Percentiles rank a stretch among this genome's conserved stretches.
Conservation (phyloP, 2,113 vertebrate genomes). For the Vidua chalybeata region DNA sequence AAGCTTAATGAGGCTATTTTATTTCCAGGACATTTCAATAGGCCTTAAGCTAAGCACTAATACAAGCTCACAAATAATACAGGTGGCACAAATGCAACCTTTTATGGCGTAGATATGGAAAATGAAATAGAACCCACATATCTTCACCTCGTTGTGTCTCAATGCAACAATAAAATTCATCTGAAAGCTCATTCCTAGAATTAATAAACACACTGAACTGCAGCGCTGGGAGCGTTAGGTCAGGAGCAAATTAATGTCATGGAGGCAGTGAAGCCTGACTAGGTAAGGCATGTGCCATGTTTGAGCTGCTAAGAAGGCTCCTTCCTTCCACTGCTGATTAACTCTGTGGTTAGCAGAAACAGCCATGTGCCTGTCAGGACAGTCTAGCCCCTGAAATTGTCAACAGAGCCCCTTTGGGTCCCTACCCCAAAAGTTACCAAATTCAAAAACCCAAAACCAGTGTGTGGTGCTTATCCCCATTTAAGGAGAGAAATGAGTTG, state of each 20-base stretch:
- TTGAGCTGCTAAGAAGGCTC: background rate
- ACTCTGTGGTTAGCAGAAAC: background rate
- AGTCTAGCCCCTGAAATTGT: background rate
- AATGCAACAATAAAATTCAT: background rate
- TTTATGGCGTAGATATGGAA: background rate
- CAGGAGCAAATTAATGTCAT: conserved; percentile 21
- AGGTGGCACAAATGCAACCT: background rate
- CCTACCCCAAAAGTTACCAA: background rate
- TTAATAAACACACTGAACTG: conserved; percentile 17
- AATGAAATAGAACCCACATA: background rate
- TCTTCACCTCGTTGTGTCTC: background rate
- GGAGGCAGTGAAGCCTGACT: background rate
- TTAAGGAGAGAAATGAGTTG: background rate
- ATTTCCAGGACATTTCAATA: background rate
- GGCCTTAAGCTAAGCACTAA: background rate
- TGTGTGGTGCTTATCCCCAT: background rate
- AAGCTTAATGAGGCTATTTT: background rate
- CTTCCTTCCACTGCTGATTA: background rate
- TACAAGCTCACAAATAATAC: background rate
- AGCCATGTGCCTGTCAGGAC: background rate
- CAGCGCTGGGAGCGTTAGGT: background rate
- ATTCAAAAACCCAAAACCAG: background rate
- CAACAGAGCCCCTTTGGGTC: background rate
- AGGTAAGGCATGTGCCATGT: background rate
- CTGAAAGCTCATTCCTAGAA: background rate